Base-by-base conservation (phyloP, 2,888 invertebrate genomes). In the Agonopterix arenella region DNA sequence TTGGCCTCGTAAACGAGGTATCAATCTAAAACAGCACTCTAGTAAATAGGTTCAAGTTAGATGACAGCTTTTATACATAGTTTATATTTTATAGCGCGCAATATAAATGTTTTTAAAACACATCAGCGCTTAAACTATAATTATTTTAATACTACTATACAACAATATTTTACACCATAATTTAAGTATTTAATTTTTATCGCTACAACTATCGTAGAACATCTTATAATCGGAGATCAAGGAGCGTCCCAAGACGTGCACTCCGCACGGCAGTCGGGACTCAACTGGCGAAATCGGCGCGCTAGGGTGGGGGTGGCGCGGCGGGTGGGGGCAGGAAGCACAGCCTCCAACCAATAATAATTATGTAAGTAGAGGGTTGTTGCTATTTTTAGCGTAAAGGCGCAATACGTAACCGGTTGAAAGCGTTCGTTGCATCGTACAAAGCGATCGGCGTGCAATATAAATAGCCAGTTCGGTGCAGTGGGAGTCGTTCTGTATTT, bases 331-430 rank as follows among this genome's bases (percentile, higher is more conserved):
- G 63, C 67, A 72, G 76, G 73, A 76, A 77, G 61, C 80, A 74
- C 84, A 85, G 82, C 84, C 84, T 82, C 84, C 81, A 59, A 72
- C 77, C 80, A 71, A 80, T 76, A 79, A 79, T 69, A 82, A 84
- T 84, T 85, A 84, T 73, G 72, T 83, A 84, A 79, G 73, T 61
- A 70, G 72, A 72, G 84, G 84, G 84, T 80, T 73, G 78, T 55
- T 69, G 74, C 81, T 88, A 88, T 88, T 84, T 86, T 80, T 83
- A 82, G 82, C 71, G 48, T 51, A 55, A 64, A 72, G 73, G 70
- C 68, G 68, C 70, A 66, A 67, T 52, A 66, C 68, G 68, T 75
- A 74, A 78, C 74, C 70, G 66, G 73, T 71, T 66, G 28, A 7
- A 10, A 10, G 13, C 44, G 44, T 36, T 10, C 66, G 60, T 62